phyloP scores from a whole-genome alignment of 2,113 vertebrate species.

The Channa argus region DNA sequence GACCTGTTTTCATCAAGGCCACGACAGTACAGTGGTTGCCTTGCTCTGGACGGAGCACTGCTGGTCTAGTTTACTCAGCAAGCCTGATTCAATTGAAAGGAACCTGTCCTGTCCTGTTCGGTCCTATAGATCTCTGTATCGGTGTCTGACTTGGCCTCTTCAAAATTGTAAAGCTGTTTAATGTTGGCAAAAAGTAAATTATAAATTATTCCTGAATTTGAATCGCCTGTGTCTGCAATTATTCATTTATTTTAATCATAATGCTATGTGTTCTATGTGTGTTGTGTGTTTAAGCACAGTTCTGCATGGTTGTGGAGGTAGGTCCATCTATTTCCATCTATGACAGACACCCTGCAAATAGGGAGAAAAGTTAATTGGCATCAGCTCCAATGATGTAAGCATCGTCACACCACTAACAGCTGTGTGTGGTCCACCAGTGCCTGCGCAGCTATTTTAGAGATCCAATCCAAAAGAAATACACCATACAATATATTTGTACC shows the following conservation, averaged over 20 bases:
- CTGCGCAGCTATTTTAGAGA: conserved; percentile 63
- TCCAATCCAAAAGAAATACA: conserved; percentile 49
- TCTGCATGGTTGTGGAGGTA: neutral
- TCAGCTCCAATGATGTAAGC: conserved; percentile 64
- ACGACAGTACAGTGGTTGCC: conserved; percentile 32
- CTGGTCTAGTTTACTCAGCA: conserved; percentile 55
- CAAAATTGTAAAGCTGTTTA: neutral
- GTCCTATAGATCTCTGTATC: conserved; percentile 23
- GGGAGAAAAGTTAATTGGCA: conserved; percentile 62
- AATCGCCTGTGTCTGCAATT: neutral
- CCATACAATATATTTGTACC: conserved; percentile 33
- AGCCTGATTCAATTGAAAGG: conserved; percentile 48
- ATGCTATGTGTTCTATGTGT: neutral
- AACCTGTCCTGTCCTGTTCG: conserved; percentile 40
- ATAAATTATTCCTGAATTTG: no score
- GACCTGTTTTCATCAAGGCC: conserved; percentile 76
- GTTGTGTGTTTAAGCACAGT: neutral
- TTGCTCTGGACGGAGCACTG: conserved; percentile 39
- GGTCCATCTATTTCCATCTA: conserved; percentile 63
- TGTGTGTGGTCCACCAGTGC: conserved; percentile 67
- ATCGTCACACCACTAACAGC: conserved; percentile 53
- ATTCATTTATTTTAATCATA: neutral
- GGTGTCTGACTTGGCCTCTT: conserved; percentile 14
- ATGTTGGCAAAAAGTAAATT: neutral
- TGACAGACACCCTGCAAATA: conserved; percentile 62